Percentiles rank a stretch among this genome's conserved stretches.
Evolutionary conservation across 2,113 vertebrate species (phyloP).

Genomic region (Pantherophis guttatus): DNA sequence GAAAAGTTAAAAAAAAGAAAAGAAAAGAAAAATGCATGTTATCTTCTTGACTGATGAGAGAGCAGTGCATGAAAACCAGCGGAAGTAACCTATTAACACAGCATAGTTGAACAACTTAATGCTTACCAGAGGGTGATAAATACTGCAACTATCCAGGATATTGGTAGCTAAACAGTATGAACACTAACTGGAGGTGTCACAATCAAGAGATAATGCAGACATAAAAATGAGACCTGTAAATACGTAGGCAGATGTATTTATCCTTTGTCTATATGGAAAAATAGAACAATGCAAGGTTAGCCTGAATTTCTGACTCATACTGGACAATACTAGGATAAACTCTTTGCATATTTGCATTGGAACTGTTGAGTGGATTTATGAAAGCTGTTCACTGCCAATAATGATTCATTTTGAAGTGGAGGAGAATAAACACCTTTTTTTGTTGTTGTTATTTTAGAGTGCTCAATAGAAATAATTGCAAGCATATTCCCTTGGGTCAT

Average conservation of each 20-base stretch:
- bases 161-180: background rate
- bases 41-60: conserved; percentile 31
- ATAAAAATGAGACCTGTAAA: background rate
- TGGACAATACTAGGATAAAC: background rate
- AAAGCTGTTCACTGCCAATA: background rate
- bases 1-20: background rate
- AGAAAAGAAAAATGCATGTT: background rate
- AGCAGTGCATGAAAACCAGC: background rate
- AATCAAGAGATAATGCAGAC: background rate
- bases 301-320: background rate
- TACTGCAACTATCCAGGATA: background rate
- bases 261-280: background rate
- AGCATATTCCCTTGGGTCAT: background rate
- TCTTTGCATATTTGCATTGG: background rate
- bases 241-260: background rate
- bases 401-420: background rate
- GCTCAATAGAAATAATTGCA: background rate
- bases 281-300: background rate
- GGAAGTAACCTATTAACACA: conserved; percentile 13
- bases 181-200: background rate
- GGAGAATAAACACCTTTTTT: background rate
- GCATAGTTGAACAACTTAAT: background rate
- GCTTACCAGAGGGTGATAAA: background rate
- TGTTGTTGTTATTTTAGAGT: background rate
- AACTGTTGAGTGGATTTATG: background rate